Base-by-base conservation (phyloP, 2,797 vertebrate species). In the Taeniopygia guttata region DNA sequence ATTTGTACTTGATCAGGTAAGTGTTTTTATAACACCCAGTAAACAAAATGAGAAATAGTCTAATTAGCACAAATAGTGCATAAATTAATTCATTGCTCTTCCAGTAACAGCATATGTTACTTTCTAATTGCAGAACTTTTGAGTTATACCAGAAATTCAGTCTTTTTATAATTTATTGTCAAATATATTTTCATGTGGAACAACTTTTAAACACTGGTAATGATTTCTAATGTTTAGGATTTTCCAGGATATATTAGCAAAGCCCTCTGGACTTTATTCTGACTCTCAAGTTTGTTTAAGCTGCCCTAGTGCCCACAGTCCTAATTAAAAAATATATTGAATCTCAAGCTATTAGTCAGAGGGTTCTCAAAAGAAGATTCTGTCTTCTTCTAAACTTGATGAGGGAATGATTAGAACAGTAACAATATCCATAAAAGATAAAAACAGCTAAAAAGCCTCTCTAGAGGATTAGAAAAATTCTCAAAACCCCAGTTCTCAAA, bases 261-360 rank as follows among this genome's bases (percentile, higher is more conserved):
- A 91, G 3, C 49, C 30, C 26, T 86, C 63, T 46, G 21, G 42
- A 38, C 29, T 92, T 94, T 70, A 32, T 86, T 93, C 62, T 75
- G 30, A 51, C 25, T 67, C 45, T 75, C 16, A 54, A 36, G 46
- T 82, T 91, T 81, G 49, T 68, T 94, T 78, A 88, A 92, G 26
- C 40, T 93, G 27, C 38, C 20, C 43, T 75, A 55, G 27, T 66
- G 55, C 23, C 30, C 51, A 75, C 10, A 36, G 30, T 62, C 13
- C 30, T 93, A 92, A 93, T 92, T 82, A 21, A 73, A 95, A 92
- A 84, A 56, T 48, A 6, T 60, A 73, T 54, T 84, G 38, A 77
- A 81, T 91, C 62, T 95, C 34, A 27, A 56, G 49, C n/a, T 68
- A 19, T 87, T 90, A 78, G 43, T 60, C 59, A 76, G 64, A 81